Evolutionary conservation across 2,888 invertebrate species (phyloP).

Genomic region (Drosophila paramelanica): DNA sequence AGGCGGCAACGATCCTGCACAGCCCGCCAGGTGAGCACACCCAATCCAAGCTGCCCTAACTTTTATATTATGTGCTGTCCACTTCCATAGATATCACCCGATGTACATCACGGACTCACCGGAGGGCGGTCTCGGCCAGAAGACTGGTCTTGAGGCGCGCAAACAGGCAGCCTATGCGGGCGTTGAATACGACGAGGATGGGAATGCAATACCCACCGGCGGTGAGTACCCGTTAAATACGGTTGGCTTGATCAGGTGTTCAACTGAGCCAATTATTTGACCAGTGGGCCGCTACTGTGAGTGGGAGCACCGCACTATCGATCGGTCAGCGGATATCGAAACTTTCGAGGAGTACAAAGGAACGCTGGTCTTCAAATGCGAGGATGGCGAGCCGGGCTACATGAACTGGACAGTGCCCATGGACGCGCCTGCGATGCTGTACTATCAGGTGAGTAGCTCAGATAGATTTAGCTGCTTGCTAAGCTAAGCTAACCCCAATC

Average conservation of each 20-base stretch:
- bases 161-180: conserved; percentile 93
- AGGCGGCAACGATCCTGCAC: conserved; percentile 92
- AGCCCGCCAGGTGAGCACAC: conserved; percentile 89
- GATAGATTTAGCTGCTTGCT: accelerated
- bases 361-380: conserved; percentile 91
- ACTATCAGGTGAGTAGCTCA: conserved; percentile 91
- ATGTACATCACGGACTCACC: conserved; percentile 95
- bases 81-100: conserved; percentile 90
- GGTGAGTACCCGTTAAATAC: conserved; percentile 84
- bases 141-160: conserved; percentile 88
- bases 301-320: conserved; percentile 92
- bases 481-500: neutral
- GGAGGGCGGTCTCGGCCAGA: conserved; percentile 94
- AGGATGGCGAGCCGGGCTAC: conserved; percentile 90
- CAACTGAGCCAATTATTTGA: neutral
- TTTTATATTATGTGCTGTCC: too few species aligned
- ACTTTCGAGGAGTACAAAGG: conserved; percentile 92
- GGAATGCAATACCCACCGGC: conserved; percentile 92
- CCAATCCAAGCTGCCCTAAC: neutral
- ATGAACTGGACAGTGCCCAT: conserved; percentile 94
- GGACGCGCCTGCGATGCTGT: conserved; percentile 93
- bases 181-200: conserved; percentile 90
- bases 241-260: neutral
- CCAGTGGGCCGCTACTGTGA: conserved; percentile 94
- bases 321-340: conserved; percentile 89